Evolutionary conservation across 2,113 vertebrate species (phyloP).

Genomic region (Pseudorasbora parva): DNA sequence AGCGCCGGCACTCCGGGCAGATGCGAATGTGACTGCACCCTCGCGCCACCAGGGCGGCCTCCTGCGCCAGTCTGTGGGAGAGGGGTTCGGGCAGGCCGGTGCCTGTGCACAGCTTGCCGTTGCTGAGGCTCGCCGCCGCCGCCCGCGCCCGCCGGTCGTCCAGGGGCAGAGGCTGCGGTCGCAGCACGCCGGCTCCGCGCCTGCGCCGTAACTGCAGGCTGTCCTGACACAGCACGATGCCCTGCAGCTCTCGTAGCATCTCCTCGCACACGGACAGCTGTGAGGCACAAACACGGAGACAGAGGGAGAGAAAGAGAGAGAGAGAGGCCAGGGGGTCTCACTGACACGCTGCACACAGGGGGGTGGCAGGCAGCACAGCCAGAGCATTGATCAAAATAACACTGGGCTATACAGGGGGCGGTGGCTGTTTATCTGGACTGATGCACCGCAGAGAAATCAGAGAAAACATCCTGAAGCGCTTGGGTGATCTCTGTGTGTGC

Average conservation of each 20-base stretch:
- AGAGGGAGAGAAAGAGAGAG: constrained; percentile 55
- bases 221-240: constrained; percentile 93
- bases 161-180: constrained; percentile 76
- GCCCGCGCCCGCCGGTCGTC: constrained; percentile 84
- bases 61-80: constrained; percentile 92
- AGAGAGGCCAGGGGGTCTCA: constrained; percentile 65
- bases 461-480: background rate
- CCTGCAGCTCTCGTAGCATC: constrained; percentile 93
- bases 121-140: constrained; percentile 83
- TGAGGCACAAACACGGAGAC: constrained; percentile 61
- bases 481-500: background rate
- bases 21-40: constrained; percentile 95
- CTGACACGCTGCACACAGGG: constrained; percentile 68
- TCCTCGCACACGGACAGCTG: constrained; percentile 95
- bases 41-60: constrained; percentile 88
- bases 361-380: constrained; percentile 36
- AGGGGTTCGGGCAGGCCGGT: constrained; percentile 85
- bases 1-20: constrained; percentile 94
- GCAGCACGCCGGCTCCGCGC: constrained; percentile 70
- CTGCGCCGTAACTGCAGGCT: constrained; percentile 85
- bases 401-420: constrained; percentile 10
- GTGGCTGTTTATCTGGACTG: constrained; percentile 29
- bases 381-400: constrained; percentile 35
- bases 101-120: constrained; percentile 91
- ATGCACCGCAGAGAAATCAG: constrained; percentile 15